Evolutionary conservation across 2,888 invertebrate species (phyloP).

Genomic region (Megalurothrips usitatus): DNA sequence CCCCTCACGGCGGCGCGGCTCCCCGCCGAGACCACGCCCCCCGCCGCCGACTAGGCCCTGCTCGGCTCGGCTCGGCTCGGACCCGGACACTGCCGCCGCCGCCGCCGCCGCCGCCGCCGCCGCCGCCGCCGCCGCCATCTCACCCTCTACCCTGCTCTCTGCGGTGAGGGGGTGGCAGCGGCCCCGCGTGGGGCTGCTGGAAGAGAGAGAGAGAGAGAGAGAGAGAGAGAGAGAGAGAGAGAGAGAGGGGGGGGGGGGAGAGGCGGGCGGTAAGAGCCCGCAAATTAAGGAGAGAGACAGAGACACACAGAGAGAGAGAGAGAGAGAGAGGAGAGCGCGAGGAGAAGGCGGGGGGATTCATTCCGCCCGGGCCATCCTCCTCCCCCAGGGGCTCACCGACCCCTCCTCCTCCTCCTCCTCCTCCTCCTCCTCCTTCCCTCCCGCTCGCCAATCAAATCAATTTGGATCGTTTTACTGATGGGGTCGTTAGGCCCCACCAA

Average conservation of each 20-base stretch:
- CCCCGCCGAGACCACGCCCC: constrained; percentile 37
- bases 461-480: constrained; percentile 26
- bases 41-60: constrained; percentile 27
- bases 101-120: no score
- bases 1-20: constrained; percentile 39
- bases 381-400: neutral
- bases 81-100: no score
- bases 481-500: constrained; percentile 11
- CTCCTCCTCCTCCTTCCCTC: no score
- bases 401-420: no score
- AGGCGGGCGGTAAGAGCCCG: constrained; percentile 39
- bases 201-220: constrained; percentile 35
- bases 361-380: constrained; percentile 32
- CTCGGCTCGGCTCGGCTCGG: neutral
- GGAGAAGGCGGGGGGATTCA: neutral
- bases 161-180: neutral
- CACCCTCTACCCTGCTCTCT: neutral
- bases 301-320: constrained; percentile 33
- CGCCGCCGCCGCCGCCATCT: no score
- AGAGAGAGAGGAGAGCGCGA: neutral
- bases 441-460: constrained; percentile 17
- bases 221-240: constrained; percentile 33
- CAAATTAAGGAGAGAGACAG: constrained; percentile 36
- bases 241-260: constrained; percentile 35
- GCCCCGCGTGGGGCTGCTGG: neutral